Percentiles rank a stretch among this genome's conserved stretches.
phyloP scores from a whole-genome alignment of 2,888 invertebrate genomes.

The Drosophila mercatorum region DNA sequence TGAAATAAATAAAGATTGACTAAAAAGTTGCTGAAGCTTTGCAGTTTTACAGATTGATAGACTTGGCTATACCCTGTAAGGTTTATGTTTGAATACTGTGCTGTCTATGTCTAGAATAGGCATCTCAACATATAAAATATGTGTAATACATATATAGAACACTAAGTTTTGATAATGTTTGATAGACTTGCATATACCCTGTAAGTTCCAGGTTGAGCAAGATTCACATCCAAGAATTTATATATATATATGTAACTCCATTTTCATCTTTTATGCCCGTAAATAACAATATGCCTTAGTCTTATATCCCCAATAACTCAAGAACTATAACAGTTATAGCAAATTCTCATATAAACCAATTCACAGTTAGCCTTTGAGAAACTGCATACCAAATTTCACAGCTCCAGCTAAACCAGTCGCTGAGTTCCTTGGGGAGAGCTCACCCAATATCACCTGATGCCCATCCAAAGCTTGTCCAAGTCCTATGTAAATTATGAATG shows the following conservation, averaged over 20 bases:
- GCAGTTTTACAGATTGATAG: neutral
- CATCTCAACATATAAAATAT: neutral
- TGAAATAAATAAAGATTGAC: rapidly evolving
- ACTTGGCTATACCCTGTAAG: neutral
- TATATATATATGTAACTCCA: no score
- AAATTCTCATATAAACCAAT: neutral
- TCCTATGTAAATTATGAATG: neutral
- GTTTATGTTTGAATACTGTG: neutral
- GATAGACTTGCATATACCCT: neutral
- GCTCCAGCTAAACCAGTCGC: neutral
- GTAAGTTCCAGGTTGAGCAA: neutral
- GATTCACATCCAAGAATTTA: neutral
- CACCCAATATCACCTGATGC: no score
- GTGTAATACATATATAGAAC: neutral
- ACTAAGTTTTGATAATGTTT: no score
- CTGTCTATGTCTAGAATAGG: neutral
- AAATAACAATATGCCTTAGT: neutral
- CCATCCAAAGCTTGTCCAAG: neutral
- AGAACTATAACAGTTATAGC: neutral
- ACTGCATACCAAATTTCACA: neutral
- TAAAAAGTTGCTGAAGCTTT: no score
- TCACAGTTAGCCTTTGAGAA: no score
- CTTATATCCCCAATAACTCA: neutral
- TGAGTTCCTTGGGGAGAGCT: neutral
- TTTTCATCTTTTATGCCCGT: neutral